phyloP scores from a whole-genome alignment of 2,113 vertebrate genomes.

The Sus scrofa region T2T-Sscrofa CM000813.6:144614001-144614500 shows the following conservation, averaged over 20 bases:
- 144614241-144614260: background rate
- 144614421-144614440: background rate
- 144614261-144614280: background rate
- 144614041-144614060: background rate
- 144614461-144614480: background rate
- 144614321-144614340: background rate
- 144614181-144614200: background rate
- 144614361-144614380: background rate
- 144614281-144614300: background rate
- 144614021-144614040: background rate
- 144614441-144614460: background rate
- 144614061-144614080: background rate
- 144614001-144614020: background rate
- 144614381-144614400: background rate
- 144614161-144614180: background rate
- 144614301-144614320: background rate
- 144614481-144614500: background rate
- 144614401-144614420: background rate
- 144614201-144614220: background rate
- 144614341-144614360: background rate
- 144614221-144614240: background rate
- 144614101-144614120: background rate
- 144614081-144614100: background rate
- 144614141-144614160: background rate
- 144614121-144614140: background rate